Base-by-base conservation (phyloP, 2,113 vertebrate genomes). In the Stigmatopora nigra region DNA sequence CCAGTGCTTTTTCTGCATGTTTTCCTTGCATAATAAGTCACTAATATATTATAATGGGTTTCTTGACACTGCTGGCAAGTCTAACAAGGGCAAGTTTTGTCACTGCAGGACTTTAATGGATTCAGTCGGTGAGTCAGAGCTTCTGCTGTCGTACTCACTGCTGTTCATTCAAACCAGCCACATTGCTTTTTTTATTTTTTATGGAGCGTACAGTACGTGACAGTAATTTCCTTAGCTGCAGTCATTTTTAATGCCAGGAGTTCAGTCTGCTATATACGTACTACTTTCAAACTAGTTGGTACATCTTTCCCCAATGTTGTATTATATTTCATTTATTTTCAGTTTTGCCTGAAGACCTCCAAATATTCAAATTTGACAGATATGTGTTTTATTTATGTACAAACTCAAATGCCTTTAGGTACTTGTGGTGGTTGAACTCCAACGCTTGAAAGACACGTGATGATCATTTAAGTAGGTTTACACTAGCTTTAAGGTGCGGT, bases 21-120 rank as follows among this genome's bases (percentile, higher is more conserved):
- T 36, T 15, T 58, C 15, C 36, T 58, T 58, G 35, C 56, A 17
- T 58, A 1, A 16, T 58, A 36, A 36, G 36, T 58, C 2, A 58
- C 3, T 17, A 58, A 58, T 3, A 58, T 17, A 58, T 36, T 17
- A 58, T 16, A 58, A 17, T 53, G 51, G 22, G 9, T 22, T 22
- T 58, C 15, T 58, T 58, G 55, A 57, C 55, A 36, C 49, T 52
- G 49, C 49, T 20, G 49, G 49, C 56, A 58, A 17, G 56, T n/a
- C 49, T 20, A n/a, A n/a, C 56, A 58, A 17, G 56, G 35, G 31
- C 16, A 17, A 4, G 35, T 36, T 35, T 25, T 35, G 11, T 31
- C 7, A 14, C n/a, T 7, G 16, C 7, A 19, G 10, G 17, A 51
- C 49, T 19, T 7, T 53, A 53, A 53, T 53, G 51, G 51, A 53